Base-by-base conservation (phyloP, 2,113 vertebrate genomes). In the Bettongia penicillata region DNA sequence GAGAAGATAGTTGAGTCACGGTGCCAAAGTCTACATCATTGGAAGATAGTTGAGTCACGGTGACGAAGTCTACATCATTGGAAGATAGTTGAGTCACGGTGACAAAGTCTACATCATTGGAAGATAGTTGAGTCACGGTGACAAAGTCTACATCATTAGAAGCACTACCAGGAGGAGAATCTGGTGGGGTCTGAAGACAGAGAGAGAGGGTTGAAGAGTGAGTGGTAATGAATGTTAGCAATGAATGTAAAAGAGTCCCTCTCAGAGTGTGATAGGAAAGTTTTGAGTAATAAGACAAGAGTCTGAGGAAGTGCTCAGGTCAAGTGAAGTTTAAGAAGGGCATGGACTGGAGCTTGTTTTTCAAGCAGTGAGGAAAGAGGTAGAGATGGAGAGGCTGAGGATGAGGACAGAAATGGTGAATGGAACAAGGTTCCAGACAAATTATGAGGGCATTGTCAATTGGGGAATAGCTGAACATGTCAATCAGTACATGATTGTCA, bases 91-190 rank as follows among this genome's bases (percentile, higher is more conserved):
- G n/a, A 43, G 16, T 84, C 16, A 84, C 23, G n/a, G 19, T 84
- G 6, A n/a, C 68, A 96, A 95, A 90, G 49, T 68, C 84, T n/a
- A 7, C 84, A 52, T 68, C 90, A 93, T 19, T 47, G n/a, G 68
- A 84, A 84, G 68, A 43, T 16, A 84, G 19, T 26, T 22, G n/a
- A 43, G 16, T 84, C 16, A 84, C 23, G n/a, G 19, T 84, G 6
- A n/a, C 68, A 96, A 95, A 90, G 49, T 68, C 84, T n/a, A 7
- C 84, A 52, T 68, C 90, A 93, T 19, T 47, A 1, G 89, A 94
- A 50, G 91, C n/a, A 92, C 24, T 28, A 14, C 1, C n/a, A 57
- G 53, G 61, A 48, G 3, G 23, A 37, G 93, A 92, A 84, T 84
- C 43, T 52, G 48, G 68, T 55, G 51, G 84, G 3, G 23, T 28